These are phyloP conservation scores for Platynereis dumerilii DNA, from an alignment of 2,888 invertebrate genomes.

Conservation along the genomic window DNA sequence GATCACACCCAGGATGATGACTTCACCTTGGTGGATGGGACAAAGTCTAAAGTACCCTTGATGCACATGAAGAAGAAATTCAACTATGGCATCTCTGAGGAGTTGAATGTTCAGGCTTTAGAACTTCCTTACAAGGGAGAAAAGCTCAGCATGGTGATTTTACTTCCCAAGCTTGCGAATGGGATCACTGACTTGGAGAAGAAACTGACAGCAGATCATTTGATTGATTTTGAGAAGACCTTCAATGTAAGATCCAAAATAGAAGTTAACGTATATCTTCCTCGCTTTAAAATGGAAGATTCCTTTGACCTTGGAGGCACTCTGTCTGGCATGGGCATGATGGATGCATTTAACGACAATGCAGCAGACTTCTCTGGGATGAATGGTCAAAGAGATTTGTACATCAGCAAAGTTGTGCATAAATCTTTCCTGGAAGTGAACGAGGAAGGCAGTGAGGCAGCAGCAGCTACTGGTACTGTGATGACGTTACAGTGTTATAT, in stretches of 20 bases:
- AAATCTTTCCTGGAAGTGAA: conserved; percentile 56
- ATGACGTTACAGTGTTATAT: conserved; percentile 25
- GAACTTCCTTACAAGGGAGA: conserved; percentile 72
- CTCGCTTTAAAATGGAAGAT: conserved; percentile 37
- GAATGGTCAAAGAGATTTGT: conserved; percentile 40
- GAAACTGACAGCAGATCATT: conserved; percentile 19
- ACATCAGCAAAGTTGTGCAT: conserved; percentile 52
- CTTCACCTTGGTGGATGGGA: neutral
- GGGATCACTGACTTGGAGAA: conserved; percentile 38
- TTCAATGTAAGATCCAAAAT: conserved; percentile 12
- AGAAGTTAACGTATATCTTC: conserved; percentile 23
- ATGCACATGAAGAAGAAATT: conserved; percentile 12
- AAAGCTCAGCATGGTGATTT: conserved; percentile 48
- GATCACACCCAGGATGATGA: neutral
- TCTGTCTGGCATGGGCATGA: conserved; percentile 34
- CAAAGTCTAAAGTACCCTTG: neutral
- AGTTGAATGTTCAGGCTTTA: conserved; percentile 77
- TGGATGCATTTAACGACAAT: conserved; percentile 36
- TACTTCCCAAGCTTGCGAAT: conserved; percentile 47
- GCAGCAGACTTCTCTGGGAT: conserved; percentile 59
- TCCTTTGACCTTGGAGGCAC: conserved; percentile 30
- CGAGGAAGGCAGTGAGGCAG: conserved; percentile 48
- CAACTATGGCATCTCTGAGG: conserved; percentile 53
- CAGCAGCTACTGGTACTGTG: conserved; percentile 42
- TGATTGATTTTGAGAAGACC: conserved; percentile 5